Evolutionary conservation across 2,797 vertebrate species (phyloP), one percentile per base, ranked within the genome.

Genomic region (Cryptoprocta ferox): DNA sequence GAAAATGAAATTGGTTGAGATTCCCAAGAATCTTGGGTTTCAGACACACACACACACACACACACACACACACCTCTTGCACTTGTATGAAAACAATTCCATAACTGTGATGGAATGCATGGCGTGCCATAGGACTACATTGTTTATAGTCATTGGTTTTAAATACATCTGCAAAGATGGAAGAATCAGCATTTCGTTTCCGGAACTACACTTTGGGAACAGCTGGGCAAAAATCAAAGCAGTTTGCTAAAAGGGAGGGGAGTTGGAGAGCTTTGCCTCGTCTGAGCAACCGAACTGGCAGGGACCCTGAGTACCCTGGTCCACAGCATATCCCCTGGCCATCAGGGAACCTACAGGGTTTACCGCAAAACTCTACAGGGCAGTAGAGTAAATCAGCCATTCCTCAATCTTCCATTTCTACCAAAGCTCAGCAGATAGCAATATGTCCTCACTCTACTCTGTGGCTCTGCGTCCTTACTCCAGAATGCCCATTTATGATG

Each of bases 11-110:
- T 48, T 48, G 10, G 0, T 83, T 96, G 71, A 42, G 11, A 80
- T 81, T 95, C 35, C 39, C 66, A 93, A 90, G 80, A 83, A 93
- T 85, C 48, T 75, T 87, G 50, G 18, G 42, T 81, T 88, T 81
- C 78, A 63, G 21, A 45, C 13, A 48, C 32, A 37, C 32, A 35
- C n/a, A 42, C 78, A 42, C 11, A 53, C 42, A 5, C 14, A 76
- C 71, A 50, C 39, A 63, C 45, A 37, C 11, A 6, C 28, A 65
- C 28, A 70, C 2, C 15, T 50, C 50, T 81, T 78, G 24, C 3
- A 48, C 13, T 19, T 80, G 11, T 48, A 13, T 86, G 91, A 89
- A 94, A 83, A 35, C 28, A 89, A 68, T 45, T 95, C 63, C 26
- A 65, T 26, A 91, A 90, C 86, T 14, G 28, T 82, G 76, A 91